These are phyloP conservation scores for Antedon mediterranea DNA, from an alignment of 53 echinoderm and acorn worm genomes.

Conservation along the genomic window DNA sequence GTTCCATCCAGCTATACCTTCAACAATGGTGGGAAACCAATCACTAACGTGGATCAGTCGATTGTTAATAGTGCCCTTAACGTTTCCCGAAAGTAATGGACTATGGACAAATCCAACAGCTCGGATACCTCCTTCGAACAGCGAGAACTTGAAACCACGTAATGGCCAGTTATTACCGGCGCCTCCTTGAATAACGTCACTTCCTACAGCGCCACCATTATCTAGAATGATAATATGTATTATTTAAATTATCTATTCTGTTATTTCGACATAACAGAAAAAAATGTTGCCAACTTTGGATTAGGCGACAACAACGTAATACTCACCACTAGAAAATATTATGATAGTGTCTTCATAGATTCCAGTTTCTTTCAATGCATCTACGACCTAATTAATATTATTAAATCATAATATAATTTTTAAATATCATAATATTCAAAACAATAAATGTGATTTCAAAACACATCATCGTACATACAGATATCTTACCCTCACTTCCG, in stretches of 20 bases:
- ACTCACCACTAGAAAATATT: neutral
- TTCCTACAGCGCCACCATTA: neutral
- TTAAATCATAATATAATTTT: too few relatives aligned
- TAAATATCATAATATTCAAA: too few relatives aligned
- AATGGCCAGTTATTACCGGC: conserved; percentile 1
- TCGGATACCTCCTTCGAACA: conserved; percentile 52
- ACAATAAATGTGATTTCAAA: too few relatives aligned
- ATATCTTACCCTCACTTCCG: too few relatives aligned
- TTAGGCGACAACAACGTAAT: neutral
- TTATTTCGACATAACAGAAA: too few relatives aligned
- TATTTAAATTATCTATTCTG: too few relatives aligned
- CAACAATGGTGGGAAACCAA: conserved; percentile 76
- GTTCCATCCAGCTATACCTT: conserved; percentile 46
- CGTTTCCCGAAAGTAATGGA: conserved; percentile 30
- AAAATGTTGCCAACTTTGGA: too few relatives aligned
- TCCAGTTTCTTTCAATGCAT: neutral
- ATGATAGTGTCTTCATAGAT: neutral
- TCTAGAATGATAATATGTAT: neutral
- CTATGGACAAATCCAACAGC: conserved; percentile 60
- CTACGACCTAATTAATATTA: too few relatives aligned
- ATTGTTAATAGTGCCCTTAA: conserved; percentile 46
- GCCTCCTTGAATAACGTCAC: neutral
- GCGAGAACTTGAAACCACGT: conserved; percentile 42
- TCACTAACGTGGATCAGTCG: conserved; percentile 77
- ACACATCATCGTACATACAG: neutral